phyloP scores from a whole-genome alignment of 1,140 invertebrate species.

The Drosophila santomea region DNA sequence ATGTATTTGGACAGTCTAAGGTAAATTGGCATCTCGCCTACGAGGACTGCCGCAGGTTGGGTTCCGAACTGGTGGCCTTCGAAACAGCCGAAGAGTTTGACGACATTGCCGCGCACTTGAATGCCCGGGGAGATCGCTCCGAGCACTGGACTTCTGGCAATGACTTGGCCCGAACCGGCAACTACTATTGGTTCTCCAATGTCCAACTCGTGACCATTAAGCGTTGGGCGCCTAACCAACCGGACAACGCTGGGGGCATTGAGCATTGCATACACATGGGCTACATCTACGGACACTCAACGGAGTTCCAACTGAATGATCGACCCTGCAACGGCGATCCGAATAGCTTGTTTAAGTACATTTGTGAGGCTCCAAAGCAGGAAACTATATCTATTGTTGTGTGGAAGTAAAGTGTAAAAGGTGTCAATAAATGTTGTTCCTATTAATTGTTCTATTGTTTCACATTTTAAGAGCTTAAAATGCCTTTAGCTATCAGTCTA shows the following conservation, averaged over 20 bases:
- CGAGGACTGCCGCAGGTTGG: constrained; percentile 22
- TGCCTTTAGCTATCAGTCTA: neutral
- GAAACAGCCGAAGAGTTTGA: constrained; percentile 40
- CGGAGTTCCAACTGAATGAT: constrained; percentile 33
- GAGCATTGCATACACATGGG: constrained; percentile 58
- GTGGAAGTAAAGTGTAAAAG: constrained; percentile 21
- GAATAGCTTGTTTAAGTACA: constrained; percentile 40
- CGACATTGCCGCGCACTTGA: constrained; percentile 12
- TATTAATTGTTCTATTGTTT: no score
- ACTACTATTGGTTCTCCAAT: constrained; percentile 40
- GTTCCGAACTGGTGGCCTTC: constrained; percentile 37
- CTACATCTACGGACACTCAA: constrained; percentile 17
- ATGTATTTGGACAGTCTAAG: constrained; percentile 28
- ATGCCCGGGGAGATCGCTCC: neutral
- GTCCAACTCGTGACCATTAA: constrained; percentile 27
- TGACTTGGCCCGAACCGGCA: constrained; percentile 38
- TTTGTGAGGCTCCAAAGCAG: constrained; percentile 86
- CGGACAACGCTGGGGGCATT: constrained; percentile 36
- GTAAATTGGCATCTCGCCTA: constrained; percentile 41
- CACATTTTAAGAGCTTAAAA: no score
- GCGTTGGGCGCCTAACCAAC: constrained; percentile 38
- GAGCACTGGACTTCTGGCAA: constrained; percentile 53
- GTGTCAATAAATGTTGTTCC: no score
- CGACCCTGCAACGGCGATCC: constrained; percentile 8
- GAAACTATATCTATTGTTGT: constrained; percentile 85